A percentile compares a stretch with the other conserved stretches of the same genome.
phyloP scores from a whole-genome alignment of 2,797 vertebrate genomes.

The Aplochiton taeniatus region DNA sequence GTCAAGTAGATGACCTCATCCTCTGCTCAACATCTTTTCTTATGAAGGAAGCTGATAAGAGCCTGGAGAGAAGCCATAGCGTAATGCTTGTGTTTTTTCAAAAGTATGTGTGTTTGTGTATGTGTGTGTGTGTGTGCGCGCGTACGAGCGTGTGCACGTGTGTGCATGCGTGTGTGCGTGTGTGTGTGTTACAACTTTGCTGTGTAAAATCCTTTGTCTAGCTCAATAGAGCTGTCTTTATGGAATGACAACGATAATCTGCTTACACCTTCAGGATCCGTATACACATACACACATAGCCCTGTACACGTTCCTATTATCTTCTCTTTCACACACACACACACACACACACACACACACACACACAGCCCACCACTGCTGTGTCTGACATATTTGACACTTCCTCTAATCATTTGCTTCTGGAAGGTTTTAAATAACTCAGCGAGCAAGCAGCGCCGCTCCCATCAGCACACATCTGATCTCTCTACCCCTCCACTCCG shows the following conservation, averaged over 20 bases:
- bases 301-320: background rate
- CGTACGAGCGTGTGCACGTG: background rate
- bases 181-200: too few relatives aligned
- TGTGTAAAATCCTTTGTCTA: too few relatives aligned
- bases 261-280: background rate
- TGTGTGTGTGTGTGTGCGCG: background rate
- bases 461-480: conserved; percentile 1
- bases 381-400: conserved; percentile 9
- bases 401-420: conserved; percentile 31
- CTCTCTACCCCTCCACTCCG: conserved; percentile 4
- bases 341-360: conserved; percentile 2
- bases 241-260: background rate
- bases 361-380: background rate
- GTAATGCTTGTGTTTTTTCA: too few relatives aligned
- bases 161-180: conserved; percentile 10
- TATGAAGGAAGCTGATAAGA: too few relatives aligned
- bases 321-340: background rate
- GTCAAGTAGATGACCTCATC: too few relatives aligned
- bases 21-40: too few relatives aligned
- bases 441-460: background rate
- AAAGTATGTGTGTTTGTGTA: too few relatives aligned
- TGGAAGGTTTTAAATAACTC: conserved; percentile 19
- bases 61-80: too few relatives aligned
- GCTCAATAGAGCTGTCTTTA: too few relatives aligned
- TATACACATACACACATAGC: background rate